Percentiles rank a stretch among this genome's conserved stretches.
Evolutionary conservation across 2,888 invertebrate species (phyloP).

Genomic region (Rosalia funebris): DNA sequence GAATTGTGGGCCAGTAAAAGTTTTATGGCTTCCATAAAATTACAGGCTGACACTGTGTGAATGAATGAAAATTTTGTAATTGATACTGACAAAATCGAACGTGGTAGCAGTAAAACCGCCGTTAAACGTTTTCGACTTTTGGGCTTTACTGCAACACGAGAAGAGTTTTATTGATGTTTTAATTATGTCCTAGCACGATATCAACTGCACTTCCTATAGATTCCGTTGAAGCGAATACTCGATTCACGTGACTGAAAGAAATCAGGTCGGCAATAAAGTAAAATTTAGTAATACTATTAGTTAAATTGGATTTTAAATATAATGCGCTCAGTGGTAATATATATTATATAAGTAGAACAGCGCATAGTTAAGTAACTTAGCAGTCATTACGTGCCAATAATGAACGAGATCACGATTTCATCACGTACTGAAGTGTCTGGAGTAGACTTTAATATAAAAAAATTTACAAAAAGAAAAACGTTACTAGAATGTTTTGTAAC

Average conservation of each 20-base stretch:
- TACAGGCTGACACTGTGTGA: conserved; percentile 12
- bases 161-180: neutral
- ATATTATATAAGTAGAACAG: neutral
- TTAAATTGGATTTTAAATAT: conserved; percentile 1
- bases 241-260: neutral
- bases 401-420: too few species aligned
- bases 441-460: too few species aligned
- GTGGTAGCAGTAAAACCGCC: neutral
- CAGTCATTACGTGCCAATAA: too few species aligned
- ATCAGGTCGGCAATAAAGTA: too few species aligned
- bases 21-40: conserved; percentile 7
- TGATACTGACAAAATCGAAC: conserved; percentile 13
- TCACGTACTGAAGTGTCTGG: too few species aligned
- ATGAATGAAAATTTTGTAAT: conserved; percentile 16
- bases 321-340: neutral
- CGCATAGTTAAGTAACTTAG: too few species aligned
- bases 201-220: neutral
- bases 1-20: conserved; percentile 1
- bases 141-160: neutral
- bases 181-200: neutral
- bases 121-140: conserved; percentile 6
- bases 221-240: neutral
- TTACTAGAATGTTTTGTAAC: too few species aligned
- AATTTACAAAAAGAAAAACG: too few species aligned
- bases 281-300: conserved; percentile 2